These are phyloP conservation scores for Gymnoscelis rufifasciata DNA, from an alignment of 2,888 invertebrate genomes.

Conservation along the genomic window DNA sequence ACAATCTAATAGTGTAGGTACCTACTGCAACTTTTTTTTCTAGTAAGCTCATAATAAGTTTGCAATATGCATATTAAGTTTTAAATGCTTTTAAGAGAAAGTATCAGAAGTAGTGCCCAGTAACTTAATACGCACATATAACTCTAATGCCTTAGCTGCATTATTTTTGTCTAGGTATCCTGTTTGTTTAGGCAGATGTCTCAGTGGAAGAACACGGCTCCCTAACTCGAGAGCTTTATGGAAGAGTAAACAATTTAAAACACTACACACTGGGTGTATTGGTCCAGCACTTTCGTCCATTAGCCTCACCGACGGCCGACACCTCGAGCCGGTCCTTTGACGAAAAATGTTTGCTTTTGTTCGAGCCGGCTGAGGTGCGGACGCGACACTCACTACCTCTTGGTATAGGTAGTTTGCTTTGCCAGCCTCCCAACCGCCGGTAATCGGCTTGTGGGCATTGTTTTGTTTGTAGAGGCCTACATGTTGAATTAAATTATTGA, in stretches of 20 bases:
- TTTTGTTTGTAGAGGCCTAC: slow-evolving; percentile 34
- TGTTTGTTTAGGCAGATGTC: slow-evolving; percentile 45
- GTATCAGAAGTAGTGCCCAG: background rate
- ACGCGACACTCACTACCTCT: slow-evolving; percentile 58
- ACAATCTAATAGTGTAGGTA: too few species aligned
- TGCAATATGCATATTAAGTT: too few species aligned
- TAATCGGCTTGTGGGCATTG: slow-evolving; percentile 50
- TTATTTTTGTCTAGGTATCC: slow-evolving; percentile 31
- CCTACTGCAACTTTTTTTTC: too few species aligned
- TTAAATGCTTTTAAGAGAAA: too few species aligned
- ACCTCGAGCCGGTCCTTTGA: slow-evolving; percentile 67
- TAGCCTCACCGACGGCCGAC: slow-evolving; percentile 71
- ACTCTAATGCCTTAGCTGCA: slow-evolving; percentile 19
- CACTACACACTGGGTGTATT: slow-evolving; percentile 72
- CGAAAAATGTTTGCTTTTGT: slow-evolving; percentile 66
- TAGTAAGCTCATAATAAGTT: too few species aligned
- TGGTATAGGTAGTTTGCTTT: slow-evolving; percentile 52
- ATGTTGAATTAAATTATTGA: slow-evolving; percentile 24
- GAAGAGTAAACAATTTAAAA: slow-evolving; percentile 79
- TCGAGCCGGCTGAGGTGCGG: slow-evolving; percentile 52
- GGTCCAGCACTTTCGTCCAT: slow-evolving; percentile 76
- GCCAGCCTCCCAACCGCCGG: slow-evolving; percentile 39
- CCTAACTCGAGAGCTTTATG: slow-evolving; percentile 72
- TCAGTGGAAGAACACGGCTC: slow-evolving; percentile 47
- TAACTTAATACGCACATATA: slow-evolving; percentile 14